Base-by-base conservation (phyloP, 2,797 vertebrate species). In the Salmo trutta region DNA sequence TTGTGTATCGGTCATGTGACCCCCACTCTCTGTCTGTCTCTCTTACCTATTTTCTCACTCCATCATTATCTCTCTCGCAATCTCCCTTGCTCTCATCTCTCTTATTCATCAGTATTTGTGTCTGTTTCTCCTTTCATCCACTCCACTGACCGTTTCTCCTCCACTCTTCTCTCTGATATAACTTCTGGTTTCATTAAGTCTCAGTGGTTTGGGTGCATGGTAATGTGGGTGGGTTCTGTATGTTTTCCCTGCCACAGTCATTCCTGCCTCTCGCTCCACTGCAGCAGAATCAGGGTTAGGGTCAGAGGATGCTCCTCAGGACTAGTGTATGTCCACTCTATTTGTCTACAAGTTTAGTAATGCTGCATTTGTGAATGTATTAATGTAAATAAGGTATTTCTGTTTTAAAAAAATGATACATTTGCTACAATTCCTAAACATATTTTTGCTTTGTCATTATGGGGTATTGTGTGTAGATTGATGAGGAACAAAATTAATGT, bases 111-210 rank as follows among this genome's bases (percentile, higher is more conserved):
- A 41, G 41, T 10, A 41, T 41, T 41, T 41, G 41, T 41, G 41
- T 41, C 8, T 41, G 41, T 41, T 56, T 56, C n/a, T 24, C n/a
- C 24, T 29, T 56, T 19, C 36, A 36, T 36, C 53, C 17, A 15
- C 75, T 84, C 78, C 33, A 36, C 33, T 36, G 33, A 88, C 80
- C 74, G 65, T 82, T 79, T 79, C 53, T 78, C 71, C 17, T 75
- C 54, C 76, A 82, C 76, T 82, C 6, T 0, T 7, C n/a, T 69
- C 67, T 72, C 76, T 91, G 91, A 85, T 80, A 84, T 88, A 88
- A 91, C 82, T 21, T 75, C 83, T 80, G 78, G 71, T 82, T 89
- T 84, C 77, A 83, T 84, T 83, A 82, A 12, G 24, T 89, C 77
- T 81, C 82, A 77, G 77, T 85, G 76, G 75, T 88, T 81, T 86